Evolutionary conservation across 2,888 invertebrate genomes (phyloP), one percentile per base, ranked within the genome.

Genomic region (Craniophora ligustri): DNA sequence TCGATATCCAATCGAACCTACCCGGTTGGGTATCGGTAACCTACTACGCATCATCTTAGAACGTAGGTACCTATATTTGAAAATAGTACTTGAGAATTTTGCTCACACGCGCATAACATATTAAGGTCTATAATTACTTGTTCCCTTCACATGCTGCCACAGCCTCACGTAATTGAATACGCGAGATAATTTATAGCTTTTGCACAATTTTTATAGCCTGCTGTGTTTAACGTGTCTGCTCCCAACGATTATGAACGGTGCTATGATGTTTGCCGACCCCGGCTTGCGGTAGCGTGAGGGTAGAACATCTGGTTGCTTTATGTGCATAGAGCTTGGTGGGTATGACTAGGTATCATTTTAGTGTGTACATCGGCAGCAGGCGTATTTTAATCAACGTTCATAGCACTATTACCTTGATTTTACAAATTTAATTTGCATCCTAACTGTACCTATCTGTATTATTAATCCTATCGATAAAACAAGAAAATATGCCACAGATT

Each of bases 201-300:
- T 81, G 82, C 81, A 82, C 86, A 85, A 91, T 88, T 91, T 91
- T 91, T 91, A 91, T 89, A 79, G 86, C 78, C 82, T 82, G 75
- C 89, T 91, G 91, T 87, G 82, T 83, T 90, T 91, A 91, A 91
- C 90, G 89, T 82, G 84, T 83, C 86, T 88, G 89, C 82, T 72
- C 73, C 72, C 78, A 87, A 86, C 86, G 88, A 89, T 89, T 88
- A 88, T 84, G 84, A 86, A 84, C 82, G 62, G 78, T 81, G 81
- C 83, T 78, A 81, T 79, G 81, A 84, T 85, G 84, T 84, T 85
- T 85, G 87, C 85, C 86, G 65, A 77, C 87, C 84, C 82, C 70
- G 65, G 67, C 61, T 68, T 78, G 69, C 73, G 66, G 62, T 67
- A 66, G 75, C 72, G 77, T 60, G 76, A 62, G 60, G 53, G 62